Base-by-base conservation (phyloP, 23 tunicate species). In the Botrylloides violaceus region DNA sequence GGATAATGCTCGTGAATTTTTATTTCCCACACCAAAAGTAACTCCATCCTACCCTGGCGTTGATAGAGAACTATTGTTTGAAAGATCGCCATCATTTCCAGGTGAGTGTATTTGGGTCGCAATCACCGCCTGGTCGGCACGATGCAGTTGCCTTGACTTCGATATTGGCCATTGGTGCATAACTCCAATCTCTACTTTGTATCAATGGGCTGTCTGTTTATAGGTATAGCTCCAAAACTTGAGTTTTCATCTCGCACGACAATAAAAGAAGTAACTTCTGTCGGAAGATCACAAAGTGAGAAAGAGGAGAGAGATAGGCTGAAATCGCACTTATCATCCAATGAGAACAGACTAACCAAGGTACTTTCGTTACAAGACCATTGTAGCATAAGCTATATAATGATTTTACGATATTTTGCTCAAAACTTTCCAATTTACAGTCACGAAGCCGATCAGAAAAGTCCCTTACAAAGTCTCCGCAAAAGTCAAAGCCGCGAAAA, bases 21-120 rank as follows among this genome's bases (percentile, higher is more conserved):
- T 93, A 57, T 93, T 93, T 61, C 98, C 98, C n/a, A 93, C 98
- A 23, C 98, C 98, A 12, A 72, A 81, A 19, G 72, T 77, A 2
- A 80, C 83, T 59, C 94, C 92, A n/a, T 76, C 90, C 23, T 93
- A 93, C 72, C 98, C 98, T 3, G 98, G 98, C 25, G 98, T 93
- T 4, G 94, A 93, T 59, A 77, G 98, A 36, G 98, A 93, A 72
- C 79, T 93, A 24, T 61, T 93, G 24, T 59, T 93, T 2, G 73
- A 75, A 56, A 58, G 97, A n/a, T 78, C 90, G 2, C 75, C 79
- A 53, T 25, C 77, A 23, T 90, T 90, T 71, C 90, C 90, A 48
- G 74, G 74, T 68, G 37, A 20, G 30, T 18, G n/a, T n/a, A n/a
- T n/a, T n/a, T n/a, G n/a, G n/a, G n/a, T n/a, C n/a, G n/a, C n/a